phyloP scores from a whole-genome alignment of 2,113 vertebrate genomes.

The Ammodytes dubius region DNA sequence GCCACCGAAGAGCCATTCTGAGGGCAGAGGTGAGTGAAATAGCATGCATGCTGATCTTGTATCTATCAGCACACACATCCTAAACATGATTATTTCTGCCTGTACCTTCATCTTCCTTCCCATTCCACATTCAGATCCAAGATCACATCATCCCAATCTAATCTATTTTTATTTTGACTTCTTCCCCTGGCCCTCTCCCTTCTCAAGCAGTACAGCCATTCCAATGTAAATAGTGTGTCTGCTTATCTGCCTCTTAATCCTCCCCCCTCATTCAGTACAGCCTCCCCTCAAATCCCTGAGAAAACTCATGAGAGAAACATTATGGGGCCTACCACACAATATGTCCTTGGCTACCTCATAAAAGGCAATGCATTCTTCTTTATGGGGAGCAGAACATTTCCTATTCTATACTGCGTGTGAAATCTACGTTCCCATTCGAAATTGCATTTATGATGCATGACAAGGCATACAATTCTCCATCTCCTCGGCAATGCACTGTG shows the following conservation, averaged over 20 bases:
- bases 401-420: constrained; percentile 50
- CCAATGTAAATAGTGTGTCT: constrained; percentile 67
- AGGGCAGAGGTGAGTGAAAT: constrained; percentile 56
- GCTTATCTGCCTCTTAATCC: constrained; percentile 66
- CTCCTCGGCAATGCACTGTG: constrained; percentile 53
- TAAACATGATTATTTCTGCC: constrained; percentile 70
- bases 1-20: constrained; percentile 60
- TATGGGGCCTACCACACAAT: constrained; percentile 64
- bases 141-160: constrained; percentile 64
- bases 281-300: constrained; percentile 50
- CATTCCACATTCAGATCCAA: constrained; percentile 66
- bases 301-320: constrained; percentile 70
- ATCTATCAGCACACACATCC: constrained; percentile 71
- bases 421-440: constrained; percentile 65
- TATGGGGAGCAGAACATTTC: constrained; percentile 55
- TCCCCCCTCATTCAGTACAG: constrained; percentile 43
- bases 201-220: constrained; percentile 56
- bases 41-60: constrained; percentile 73
- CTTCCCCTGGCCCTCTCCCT: constrained; percentile 27
- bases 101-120: constrained; percentile 63
- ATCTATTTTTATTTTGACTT: constrained; percentile 58
- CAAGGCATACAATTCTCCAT: constrained; percentile 70
- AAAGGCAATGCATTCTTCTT: constrained; percentile 61
- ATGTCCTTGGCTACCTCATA: constrained; percentile 59
- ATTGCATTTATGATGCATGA: constrained; percentile 78